These are phyloP conservation scores for Limanda limanda DNA, from an alignment of 2,113 vertebrate genomes.

Conservation along the genomic window DNA sequence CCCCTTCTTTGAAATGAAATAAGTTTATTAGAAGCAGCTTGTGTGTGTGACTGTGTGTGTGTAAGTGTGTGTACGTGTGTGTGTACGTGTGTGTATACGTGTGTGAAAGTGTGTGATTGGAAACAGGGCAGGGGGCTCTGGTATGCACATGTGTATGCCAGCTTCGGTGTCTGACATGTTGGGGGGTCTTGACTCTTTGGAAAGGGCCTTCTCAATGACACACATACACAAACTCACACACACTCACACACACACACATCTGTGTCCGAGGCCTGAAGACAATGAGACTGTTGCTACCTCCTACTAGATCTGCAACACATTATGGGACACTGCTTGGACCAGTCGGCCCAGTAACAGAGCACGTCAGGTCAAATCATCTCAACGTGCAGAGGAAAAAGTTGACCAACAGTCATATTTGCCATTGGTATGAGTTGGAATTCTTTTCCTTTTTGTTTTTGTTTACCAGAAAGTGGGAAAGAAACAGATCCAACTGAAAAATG, in stretches of 20 bases:
- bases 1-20: slow-evolving; percentile 77
- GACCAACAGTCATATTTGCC: slow-evolving; percentile 30
- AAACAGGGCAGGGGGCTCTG: slow-evolving; percentile 72
- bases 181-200: slow-evolving; percentile 72
- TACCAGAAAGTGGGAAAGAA: slow-evolving; percentile 40
- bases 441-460: slow-evolving; percentile 12
- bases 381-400: slow-evolving; percentile 22
- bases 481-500: slow-evolving; percentile 34
- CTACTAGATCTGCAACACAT: slow-evolving; percentile 72
- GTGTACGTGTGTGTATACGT: slow-evolving; percentile 21
- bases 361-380: slow-evolving; percentile 34
- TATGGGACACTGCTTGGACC: slow-evolving; percentile 66
- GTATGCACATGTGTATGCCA: slow-evolving; percentile 85
- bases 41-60: slow-evolving; percentile 28
- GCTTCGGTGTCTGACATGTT: slow-evolving; percentile 75
- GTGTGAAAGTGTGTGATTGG: slow-evolving; percentile 46
- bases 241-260: slow-evolving; percentile 29
- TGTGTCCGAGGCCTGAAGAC: slow-evolving; percentile 73
- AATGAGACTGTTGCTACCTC: slow-evolving; percentile 69
- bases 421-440: slow-evolving; percentile 13
- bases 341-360: slow-evolving; percentile 55
- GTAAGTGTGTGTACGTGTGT: slow-evolving; percentile 25
- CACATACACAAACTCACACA: slow-evolving; percentile 31
- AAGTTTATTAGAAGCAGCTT: slow-evolving; percentile 83
- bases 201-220: slow-evolving; percentile 41